A percentile compares a stretch with the other conserved stretches of the same genome.
Evolutionary conservation across 1,140 invertebrate species (phyloP).

Genomic region (Drosophila tsacasi): DNA sequence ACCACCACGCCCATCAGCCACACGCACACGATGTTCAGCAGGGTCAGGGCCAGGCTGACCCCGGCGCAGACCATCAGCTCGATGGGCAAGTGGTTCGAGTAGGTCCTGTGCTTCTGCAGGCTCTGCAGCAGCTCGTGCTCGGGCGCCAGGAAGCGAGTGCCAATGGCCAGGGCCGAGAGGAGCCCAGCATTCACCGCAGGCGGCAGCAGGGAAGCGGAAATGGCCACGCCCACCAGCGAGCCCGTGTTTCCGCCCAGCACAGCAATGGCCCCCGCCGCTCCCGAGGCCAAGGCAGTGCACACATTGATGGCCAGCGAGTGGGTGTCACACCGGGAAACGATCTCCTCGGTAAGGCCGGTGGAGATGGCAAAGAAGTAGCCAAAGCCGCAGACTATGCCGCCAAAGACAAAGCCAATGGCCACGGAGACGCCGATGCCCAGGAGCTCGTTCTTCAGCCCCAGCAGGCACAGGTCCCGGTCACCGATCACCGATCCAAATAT

Average conservation of each 20-base stretch:
- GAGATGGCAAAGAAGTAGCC: conserved; percentile 86
- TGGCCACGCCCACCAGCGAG: conserved; percentile 92
- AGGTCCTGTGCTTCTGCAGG: conserved; percentile 80
- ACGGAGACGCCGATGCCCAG: conserved; percentile 88
- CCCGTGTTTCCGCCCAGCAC: conserved; percentile 90
- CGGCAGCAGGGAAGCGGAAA: conserved; percentile 91
- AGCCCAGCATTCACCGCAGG: conserved; percentile 91
- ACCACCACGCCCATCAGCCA: conserved; percentile 89
- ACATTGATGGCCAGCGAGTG: conserved; percentile 89
- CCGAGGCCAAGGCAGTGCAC: conserved; percentile 89
- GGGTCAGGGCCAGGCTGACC: conserved; percentile 89
- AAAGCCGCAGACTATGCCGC: conserved; percentile 86
- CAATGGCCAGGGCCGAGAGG: conserved; percentile 88
- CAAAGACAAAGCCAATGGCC: conserved; percentile 88
- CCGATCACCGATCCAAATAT: conserved; percentile 90
- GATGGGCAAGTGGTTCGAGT: conserved; percentile 86
- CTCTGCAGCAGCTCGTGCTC: conserved; percentile 62
- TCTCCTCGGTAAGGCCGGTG: conserved; percentile 89
- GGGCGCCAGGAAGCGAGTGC: conserved; percentile 81
- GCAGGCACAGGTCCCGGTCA: conserved; percentile 87
- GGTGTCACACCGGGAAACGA: conserved; percentile 88
- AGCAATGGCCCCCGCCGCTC: conserved; percentile 90
- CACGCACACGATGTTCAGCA: conserved; percentile 91
- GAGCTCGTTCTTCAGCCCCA: conserved; percentile 88
- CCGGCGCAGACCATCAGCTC: conserved; percentile 88